Evolutionary conservation across 2,888 invertebrate genomes (phyloP).

Genomic region (Synergus laeviventris): DNA sequence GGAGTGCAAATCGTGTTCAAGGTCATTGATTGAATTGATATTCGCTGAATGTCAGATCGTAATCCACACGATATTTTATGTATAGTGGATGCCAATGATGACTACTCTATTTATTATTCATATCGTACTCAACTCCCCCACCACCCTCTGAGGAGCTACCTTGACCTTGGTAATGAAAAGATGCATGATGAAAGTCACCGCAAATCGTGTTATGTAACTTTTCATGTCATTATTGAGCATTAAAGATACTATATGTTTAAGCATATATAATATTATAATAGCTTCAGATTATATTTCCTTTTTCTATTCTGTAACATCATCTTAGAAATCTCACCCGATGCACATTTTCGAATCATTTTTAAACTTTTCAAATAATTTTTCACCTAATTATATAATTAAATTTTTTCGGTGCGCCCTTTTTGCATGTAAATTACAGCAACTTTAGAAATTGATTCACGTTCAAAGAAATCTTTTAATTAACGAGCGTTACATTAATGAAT

Average conservation of each 20-base stretch:
- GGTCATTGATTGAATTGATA: constrained; percentile 28
- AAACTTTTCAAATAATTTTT: neutral
- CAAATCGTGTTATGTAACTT: constrained; percentile 18
- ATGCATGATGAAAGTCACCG: constrained; percentile 12
- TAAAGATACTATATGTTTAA: neutral
- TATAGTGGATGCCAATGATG: constrained; percentile 25
- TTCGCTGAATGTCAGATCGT: constrained; percentile 32
- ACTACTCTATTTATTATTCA: constrained; percentile 40
- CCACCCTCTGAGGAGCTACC: constrained; percentile 1
- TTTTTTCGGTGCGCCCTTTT: too few species aligned
- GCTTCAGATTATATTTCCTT: neutral
- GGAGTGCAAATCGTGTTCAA: constrained; percentile 20
- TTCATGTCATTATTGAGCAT: neutral
- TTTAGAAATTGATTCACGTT: neutral
- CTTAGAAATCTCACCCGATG: neutral
- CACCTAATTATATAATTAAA: too few species aligned
- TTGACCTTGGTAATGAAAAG: constrained; percentile 27
- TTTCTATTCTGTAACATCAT: neutral
- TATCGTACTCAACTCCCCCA: constrained; percentile 24
- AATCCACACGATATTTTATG: constrained; percentile 29
- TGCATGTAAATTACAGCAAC: neutral
- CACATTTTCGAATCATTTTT: neutral
- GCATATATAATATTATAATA: neutral
- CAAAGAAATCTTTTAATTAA: neutral
- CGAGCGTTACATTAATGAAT: neutral